Evolutionary conservation across 2,888 invertebrate species (phyloP), one percentile per base, ranked within the genome.

Genomic region (Folsomia manolachei): DNA sequence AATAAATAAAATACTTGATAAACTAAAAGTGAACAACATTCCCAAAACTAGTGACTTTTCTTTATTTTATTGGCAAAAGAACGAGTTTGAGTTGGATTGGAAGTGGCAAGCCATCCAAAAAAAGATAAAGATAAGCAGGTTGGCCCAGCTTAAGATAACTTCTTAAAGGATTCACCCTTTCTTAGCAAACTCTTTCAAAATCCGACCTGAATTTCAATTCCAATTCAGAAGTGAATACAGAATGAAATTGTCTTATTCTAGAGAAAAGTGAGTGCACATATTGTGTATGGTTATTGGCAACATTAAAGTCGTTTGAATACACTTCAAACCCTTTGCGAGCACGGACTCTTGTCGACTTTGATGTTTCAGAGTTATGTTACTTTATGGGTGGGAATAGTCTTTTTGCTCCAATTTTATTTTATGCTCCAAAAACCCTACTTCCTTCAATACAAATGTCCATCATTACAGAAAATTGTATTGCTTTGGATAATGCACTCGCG

Each of bases 291-390:
- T 56, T 56, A 56, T 56, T 18, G 21, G 56, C n/a, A 18, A 56
- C 56, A 56, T 56, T 56, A 56, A 56, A 56, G 56, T 56, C 56
- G 56, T 56, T 56, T 56, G 56, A 56, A 56, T 56, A 56, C 56
- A 56, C 56, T 56, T 56, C 56, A 7, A 56, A 56, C 11, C 19
- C 18, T 56, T 56, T n/a, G n/a, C 56, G 4, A 39, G 7, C 14
- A 39, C 39, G 7, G 14, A 39, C 39, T 39, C 39, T 39, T 39
- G 4, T 39, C 39, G 39, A 39, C 39, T 39, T 39, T 39, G 39
- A 39, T 39, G 39, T 39, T 39, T 14, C 39, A 39, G 39, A 39
- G 7, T 39, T 39, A 39, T 39, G 39, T 39, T 39, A 39, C 21
- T 56, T 56, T 21, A 56, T 19, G 56, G 21, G 56, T 56, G 56